phyloP scores from a whole-genome alignment of 1,140 invertebrate genomes.

The Euwallacea similis region DNA sequence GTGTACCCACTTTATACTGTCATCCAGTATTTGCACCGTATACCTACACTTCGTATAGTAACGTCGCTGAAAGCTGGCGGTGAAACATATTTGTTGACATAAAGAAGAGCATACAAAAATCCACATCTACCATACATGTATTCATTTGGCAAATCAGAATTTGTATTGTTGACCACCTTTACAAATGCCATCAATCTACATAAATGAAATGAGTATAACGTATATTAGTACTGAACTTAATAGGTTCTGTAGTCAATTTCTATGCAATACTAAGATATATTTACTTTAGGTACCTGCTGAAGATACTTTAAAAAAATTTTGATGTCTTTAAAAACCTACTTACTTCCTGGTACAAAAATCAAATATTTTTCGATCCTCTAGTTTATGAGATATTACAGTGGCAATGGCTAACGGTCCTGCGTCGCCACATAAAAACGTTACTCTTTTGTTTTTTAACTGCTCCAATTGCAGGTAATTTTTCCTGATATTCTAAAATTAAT shows the following conservation, averaged over 20 bases:
- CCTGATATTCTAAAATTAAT: slow-evolving; percentile 26
- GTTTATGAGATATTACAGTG: slow-evolving; percentile 64
- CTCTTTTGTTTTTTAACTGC: slow-evolving; percentile 55
- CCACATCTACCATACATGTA: slow-evolving; percentile 82
- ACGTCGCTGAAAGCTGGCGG: slow-evolving; percentile 55
- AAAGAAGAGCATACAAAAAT: slow-evolving; percentile 78
- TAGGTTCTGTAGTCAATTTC: too few species aligned
- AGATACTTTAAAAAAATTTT: background rate
- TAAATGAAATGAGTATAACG: background rate
- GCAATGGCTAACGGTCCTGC: slow-evolving; percentile 73
- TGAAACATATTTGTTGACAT: slow-evolving; percentile 65
- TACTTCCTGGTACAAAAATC: slow-evolving; percentile 54
- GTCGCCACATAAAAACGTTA: slow-evolving; percentile 78
- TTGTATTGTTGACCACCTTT: slow-evolving; percentile 56
- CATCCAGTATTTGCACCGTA: too few species aligned
- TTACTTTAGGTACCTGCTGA: background rate
- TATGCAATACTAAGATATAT: too few species aligned
- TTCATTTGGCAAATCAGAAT: slow-evolving; percentile 72
- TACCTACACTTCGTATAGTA: slow-evolving; percentile 57
- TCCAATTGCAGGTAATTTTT: slow-evolving; percentile 46
- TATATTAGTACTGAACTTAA: too few species aligned
- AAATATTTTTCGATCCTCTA: slow-evolving; percentile 49
- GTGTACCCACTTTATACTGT: too few species aligned
- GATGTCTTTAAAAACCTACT: slow-evolving; percentile 2
- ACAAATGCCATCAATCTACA: slow-evolving; percentile 59